phyloP scores from a whole-genome alignment of 2,888 invertebrate species.

The Chrysolina oricalcia region DNA sequence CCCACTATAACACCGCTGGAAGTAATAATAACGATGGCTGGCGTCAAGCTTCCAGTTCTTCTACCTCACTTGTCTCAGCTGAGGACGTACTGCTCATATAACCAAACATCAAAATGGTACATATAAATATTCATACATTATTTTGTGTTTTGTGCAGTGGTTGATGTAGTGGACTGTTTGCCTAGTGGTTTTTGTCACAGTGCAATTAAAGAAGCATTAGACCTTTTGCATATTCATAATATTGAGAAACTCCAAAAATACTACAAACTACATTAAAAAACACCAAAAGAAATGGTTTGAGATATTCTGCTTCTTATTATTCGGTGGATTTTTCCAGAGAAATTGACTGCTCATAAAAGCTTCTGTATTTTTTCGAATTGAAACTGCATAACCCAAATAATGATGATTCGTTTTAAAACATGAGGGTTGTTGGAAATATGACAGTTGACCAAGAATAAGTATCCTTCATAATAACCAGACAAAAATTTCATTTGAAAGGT shows the following conservation, averaged over 20 bases:
- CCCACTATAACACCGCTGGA: conserved; percentile 66
- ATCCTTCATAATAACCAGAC: too few species aligned
- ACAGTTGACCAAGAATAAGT: too few species aligned
- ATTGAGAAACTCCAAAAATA: background rate
- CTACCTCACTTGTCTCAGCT: conserved; percentile 41
- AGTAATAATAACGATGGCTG: conserved; percentile 57
- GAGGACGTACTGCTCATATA: conserved; percentile 30
- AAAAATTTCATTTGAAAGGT: too few species aligned
- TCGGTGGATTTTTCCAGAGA: too few species aligned
- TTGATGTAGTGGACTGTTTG: conserved; percentile 1
- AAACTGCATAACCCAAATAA: too few species aligned
- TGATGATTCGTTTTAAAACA: too few species aligned
- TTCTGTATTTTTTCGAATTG: too few species aligned
- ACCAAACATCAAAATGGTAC: conserved; percentile 44
- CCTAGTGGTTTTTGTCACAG: conserved; percentile 4
- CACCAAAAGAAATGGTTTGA: too few species aligned
- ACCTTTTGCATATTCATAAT: background rate
- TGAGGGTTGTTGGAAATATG: too few species aligned
- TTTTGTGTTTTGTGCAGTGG: conserved; percentile 17
- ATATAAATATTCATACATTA: conserved; percentile 15
- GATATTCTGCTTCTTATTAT: too few species aligned
- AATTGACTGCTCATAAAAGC: too few species aligned
- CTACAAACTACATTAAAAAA: too few species aligned
- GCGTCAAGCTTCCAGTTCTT: conserved; percentile 51
- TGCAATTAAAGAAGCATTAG: background rate